These are phyloP conservation scores for Parnassius apollo DNA, from an alignment of 2,888 invertebrate species.

Conservation along the genomic window DNA sequence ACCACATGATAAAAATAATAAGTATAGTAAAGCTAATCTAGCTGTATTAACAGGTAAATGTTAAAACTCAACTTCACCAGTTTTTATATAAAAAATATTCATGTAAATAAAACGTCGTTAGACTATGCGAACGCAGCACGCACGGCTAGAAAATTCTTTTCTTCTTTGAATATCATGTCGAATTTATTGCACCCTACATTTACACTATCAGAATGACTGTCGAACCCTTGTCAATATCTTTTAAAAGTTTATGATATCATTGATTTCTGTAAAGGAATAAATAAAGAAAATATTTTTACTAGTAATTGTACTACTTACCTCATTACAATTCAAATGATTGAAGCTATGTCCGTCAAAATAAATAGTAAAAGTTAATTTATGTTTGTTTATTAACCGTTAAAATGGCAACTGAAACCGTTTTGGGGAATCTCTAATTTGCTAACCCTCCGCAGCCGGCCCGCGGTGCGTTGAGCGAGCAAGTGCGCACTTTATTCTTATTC, in stretches of 20 bases:
- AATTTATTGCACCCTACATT: slow-evolving; percentile 58
- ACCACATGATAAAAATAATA: too few species aligned
- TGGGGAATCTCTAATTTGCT: slow-evolving; percentile 69
- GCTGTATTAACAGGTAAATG: too few species aligned
- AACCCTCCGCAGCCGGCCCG: slow-evolving; percentile 48
- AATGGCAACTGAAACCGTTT: slow-evolving; percentile 51
- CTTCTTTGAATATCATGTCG: slow-evolving; percentile 65
- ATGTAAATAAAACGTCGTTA: background rate
- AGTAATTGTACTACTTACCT: slow-evolving; percentile 5
- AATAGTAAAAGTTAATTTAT: slow-evolving; percentile 61
- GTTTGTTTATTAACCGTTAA: slow-evolving; percentile 72
- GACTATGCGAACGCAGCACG: slow-evolving; percentile 15
- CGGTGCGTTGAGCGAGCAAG: slow-evolving; percentile 48
- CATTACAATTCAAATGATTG: slow-evolving; percentile 18
- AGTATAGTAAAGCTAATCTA: too few species aligned
- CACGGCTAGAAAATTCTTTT: slow-evolving; percentile 27
- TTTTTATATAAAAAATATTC: background rate
- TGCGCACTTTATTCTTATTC: slow-evolving; percentile 77
- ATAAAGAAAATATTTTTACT: background rate
- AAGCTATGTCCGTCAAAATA: slow-evolving; percentile 17
- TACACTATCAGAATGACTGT: slow-evolving; percentile 44
- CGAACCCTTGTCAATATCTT: slow-evolving; percentile 47
- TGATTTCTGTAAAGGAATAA: slow-evolving; percentile 1
- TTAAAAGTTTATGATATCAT: slow-evolving; percentile 31
- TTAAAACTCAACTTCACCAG: too few species aligned